These are phyloP conservation scores for Zapornia atra DNA, from an alignment of 2,113 vertebrate species.

Conservation along the genomic window DNA sequence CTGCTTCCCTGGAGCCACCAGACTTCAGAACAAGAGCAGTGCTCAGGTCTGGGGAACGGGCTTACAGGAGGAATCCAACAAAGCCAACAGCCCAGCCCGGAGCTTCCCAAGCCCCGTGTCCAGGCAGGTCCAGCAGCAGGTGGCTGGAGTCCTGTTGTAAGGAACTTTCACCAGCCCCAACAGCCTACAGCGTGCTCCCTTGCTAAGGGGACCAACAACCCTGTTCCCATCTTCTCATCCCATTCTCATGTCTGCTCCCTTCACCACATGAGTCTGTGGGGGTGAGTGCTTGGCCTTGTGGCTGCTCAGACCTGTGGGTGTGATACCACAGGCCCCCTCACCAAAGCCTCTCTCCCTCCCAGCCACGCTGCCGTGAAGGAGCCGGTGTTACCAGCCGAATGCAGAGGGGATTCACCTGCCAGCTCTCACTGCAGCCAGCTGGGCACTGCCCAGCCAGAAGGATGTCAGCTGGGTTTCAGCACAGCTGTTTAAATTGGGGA, in stretches of 20 bases:
- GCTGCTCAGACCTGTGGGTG: accelerated
- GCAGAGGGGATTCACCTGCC: accelerated
- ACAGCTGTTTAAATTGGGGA: neutral
- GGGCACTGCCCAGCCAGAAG: neutral
- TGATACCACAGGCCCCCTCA: neutral
- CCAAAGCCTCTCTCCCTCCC: neutral
- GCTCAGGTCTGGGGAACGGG: neutral
- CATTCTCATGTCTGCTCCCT: accelerated
- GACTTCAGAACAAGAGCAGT: neutral
- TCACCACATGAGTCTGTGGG: accelerated
- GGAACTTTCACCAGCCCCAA: neutral
- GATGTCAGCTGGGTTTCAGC: neutral
- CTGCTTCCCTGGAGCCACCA: neutral
- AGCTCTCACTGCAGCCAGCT: neutral
- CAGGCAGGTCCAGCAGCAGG: neutral
- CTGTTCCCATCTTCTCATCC: neutral
- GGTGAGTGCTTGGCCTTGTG: accelerated
- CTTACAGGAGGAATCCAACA: neutral
- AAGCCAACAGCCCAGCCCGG: neutral
- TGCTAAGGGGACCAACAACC: neutral
- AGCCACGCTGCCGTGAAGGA: accelerated
- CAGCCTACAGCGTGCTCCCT: neutral
- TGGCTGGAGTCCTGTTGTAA: neutral
- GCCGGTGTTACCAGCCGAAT: neutral
- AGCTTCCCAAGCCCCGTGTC: accelerated